Conservation (phyloP, 2,797 vertebrate species). For the Synaphobranchus kaupii region DNA sequence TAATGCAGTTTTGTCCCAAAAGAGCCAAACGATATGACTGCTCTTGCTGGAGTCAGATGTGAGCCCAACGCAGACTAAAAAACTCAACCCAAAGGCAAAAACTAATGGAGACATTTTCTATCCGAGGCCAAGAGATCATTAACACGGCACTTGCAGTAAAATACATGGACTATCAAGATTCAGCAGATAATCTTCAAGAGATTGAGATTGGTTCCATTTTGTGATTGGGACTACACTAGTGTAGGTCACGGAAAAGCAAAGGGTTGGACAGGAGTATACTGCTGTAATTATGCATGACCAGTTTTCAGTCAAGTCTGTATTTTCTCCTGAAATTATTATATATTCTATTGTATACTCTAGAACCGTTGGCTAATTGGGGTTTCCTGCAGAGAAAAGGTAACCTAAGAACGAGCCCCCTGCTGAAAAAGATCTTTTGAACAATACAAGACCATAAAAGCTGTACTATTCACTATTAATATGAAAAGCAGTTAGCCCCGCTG, state of each 20-base stretch:
- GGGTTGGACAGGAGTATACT: background rate
- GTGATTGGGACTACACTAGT: background rate
- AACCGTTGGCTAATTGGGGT: background rate
- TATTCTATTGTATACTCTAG: background rate
- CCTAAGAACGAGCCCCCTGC: background rate
- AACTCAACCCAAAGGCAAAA: background rate
- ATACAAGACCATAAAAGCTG: background rate
- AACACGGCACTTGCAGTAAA: conserved; percentile 10
- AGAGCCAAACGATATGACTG: conserved; percentile 18
- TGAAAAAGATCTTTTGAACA: conserved; percentile 9
- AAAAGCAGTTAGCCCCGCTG: background rate
- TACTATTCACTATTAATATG: background rate
- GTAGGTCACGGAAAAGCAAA: background rate
- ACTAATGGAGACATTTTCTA: conserved; percentile 17
- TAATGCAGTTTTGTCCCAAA: conserved; percentile 10
- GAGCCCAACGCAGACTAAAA: conserved; percentile 14
- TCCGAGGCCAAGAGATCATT: background rate
- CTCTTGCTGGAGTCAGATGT: conserved; percentile 11
- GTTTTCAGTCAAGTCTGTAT: background rate
- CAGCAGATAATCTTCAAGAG: conserved; percentile 5
- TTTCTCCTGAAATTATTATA: background rate
- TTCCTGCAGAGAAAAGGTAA: conserved; percentile 17
- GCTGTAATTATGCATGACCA: background rate
- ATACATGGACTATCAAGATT: conserved; percentile 26
- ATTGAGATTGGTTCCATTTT: conserved; percentile 7